Evolutionary conservation across 2,113 vertebrate species (phyloP), one percentile per base, ranked within the genome.

Genomic region (Hydrochoerus hydrochaeris): DNA sequence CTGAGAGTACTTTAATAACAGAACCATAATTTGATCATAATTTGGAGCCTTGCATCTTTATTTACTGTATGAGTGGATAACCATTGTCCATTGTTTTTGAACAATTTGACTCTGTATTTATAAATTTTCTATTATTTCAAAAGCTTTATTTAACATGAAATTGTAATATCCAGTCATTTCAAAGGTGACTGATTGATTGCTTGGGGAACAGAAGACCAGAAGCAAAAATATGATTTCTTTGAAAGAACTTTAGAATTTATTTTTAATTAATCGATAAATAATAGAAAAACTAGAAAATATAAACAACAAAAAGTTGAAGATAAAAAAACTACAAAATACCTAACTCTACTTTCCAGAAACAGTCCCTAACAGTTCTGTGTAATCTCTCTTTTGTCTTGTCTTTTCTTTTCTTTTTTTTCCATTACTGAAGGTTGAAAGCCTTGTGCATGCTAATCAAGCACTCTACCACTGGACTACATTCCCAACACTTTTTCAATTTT

Each of bases 131-230:
- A 30, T 91, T 84, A 69, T 94, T 30, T 22, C 32, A 35, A 90
- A 95, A 84, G 28, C 57, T 67, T 96, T 95, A 85, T 83, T 92
- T 94, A 88, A 46, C 44, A 94, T 90, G 13, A 95, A 67, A 77
- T 94, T 94, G 46, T 96, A 82, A 91, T 32, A 86, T 12, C 20
- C 77, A 41, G 9, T 94, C 28, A 96, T 95, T 96, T 92, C 44
- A 96, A 85, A 95, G 44, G 49, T n/a, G 28, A 95, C 87, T 85
- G 58, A 96, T 89, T 73, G 92, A 87, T 85, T 95, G 14, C 86
- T 94, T 94, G 77, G 38, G 44, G 44, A 85, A 52, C 58, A 94
- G 82, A 96, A 86, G 26, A 84, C 57, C 85, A 65, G 78, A 93
- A 95, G 92, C 30, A 85, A 86, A 97, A 71, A 57, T 92, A 62